phyloP scores from a whole-genome alignment of 2,797 vertebrate genomes.

The Galagoides demidoff region DNA sequence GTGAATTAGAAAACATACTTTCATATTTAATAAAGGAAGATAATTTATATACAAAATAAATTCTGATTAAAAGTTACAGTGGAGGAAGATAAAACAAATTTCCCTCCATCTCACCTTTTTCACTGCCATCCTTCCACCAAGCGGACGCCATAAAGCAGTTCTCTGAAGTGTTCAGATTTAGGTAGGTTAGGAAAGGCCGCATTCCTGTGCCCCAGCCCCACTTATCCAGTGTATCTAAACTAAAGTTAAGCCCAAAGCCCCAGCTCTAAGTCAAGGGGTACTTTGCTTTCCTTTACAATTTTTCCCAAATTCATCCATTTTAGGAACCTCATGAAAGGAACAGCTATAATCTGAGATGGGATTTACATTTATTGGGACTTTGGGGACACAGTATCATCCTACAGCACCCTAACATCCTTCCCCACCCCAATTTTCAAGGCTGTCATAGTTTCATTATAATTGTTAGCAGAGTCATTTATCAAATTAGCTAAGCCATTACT shows the following conservation, averaged over 20 bases:
- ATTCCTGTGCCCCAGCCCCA: neutral
- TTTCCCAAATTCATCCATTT: neutral
- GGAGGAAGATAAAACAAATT: neutral
- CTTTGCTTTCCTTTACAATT: neutral
- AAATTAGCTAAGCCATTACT: neutral
- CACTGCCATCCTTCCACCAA: neutral
- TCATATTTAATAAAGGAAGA: neutral
- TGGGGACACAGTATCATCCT: neutral
- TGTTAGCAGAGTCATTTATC: neutral
- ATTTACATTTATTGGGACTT: neutral
- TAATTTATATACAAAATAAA: neutral
- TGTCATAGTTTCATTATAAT: neutral
- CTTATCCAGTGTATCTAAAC: neutral
- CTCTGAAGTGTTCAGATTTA: neutral
- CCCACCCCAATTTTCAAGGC: neutral
- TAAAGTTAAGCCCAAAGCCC: neutral
- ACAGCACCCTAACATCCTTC: neutral
- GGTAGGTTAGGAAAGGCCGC: neutral
- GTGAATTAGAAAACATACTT: neutral
- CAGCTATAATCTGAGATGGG: neutral
- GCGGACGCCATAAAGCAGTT: neutral
- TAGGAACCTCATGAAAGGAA: neutral
- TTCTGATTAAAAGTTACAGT: neutral
- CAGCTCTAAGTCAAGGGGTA: neutral
- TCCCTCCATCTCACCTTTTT: neutral